Percentiles rank a stretch among this genome's conserved stretches.
Evolutionary conservation across 2,113 vertebrate species (phyloP).

Genomic region (Erinaceus europaeus): DNA sequence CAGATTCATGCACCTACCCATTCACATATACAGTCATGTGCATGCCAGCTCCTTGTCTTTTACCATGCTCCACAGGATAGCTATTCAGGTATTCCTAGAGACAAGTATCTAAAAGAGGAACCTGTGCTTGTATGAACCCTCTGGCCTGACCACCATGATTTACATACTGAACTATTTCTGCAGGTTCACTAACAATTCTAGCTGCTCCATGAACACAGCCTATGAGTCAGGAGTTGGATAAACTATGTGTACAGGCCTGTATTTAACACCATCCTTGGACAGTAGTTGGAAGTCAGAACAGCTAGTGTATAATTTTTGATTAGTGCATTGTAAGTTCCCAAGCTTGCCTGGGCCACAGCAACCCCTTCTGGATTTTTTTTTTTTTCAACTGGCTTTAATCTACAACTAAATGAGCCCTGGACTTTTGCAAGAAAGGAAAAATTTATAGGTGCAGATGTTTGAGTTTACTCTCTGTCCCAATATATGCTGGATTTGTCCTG

Average conservation of each 20-base stretch:
- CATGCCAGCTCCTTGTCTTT: background rate
- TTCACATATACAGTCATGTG: background rate
- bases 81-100: background rate
- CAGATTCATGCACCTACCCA: background rate
- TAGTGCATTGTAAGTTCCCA: background rate
- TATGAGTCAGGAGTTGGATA: background rate
- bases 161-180: background rate
- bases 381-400: background rate
- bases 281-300: constrained; percentile 8
- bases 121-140: background rate
- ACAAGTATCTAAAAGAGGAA: background rate
- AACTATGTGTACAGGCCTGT: constrained; percentile 14
- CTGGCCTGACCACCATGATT: background rate
- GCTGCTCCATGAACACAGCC: constrained; percentile 37
- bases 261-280: constrained; percentile 42
- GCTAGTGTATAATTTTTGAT: constrained; percentile 51
- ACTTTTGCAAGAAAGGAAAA: constrained; percentile 13
- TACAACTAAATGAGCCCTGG: background rate
- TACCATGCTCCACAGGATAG: background rate
- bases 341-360: background rate
- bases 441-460: background rate
- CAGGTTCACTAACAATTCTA: constrained; percentile 3
- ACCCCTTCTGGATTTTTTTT: background rate
- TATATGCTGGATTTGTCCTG: background rate
- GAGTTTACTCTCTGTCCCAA: background rate